Conservation (phyloP, 2,888 invertebrate genomes). For the Aleiodes testaceus region DNA sequence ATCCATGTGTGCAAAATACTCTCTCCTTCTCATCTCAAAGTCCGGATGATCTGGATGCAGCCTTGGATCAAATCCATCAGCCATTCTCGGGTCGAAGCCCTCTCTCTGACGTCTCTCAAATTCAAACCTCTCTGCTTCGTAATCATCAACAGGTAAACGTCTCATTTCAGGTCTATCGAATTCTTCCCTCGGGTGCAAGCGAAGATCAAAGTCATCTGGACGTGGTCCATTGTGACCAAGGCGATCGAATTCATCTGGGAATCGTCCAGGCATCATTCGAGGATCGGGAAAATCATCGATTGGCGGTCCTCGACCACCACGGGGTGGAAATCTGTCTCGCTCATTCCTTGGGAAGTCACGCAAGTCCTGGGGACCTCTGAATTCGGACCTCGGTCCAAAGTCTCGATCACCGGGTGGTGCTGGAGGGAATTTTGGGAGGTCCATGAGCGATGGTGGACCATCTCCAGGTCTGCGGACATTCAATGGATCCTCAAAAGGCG, state of each 20-base stretch:
- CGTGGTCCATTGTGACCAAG: constrained; percentile 63
- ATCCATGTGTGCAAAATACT: constrained; percentile 68
- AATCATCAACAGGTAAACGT: constrained; percentile 64
- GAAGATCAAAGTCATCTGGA: constrained; percentile 64
- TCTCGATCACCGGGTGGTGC: constrained; percentile 62
- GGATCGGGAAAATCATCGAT: constrained; percentile 65
- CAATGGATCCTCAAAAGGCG: constrained; percentile 61
- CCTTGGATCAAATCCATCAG: constrained; percentile 65
- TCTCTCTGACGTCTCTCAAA: constrained; percentile 66
- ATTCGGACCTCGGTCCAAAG: constrained; percentile 63
- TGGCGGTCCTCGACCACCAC: constrained; percentile 55
- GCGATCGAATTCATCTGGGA: constrained; percentile 67
- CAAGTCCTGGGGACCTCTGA: constrained; percentile 61
- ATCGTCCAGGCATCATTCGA: constrained; percentile 60
- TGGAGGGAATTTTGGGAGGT: constrained; percentile 65
- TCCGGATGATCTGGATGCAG: constrained; percentile 67
- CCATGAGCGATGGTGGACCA: constrained; percentile 69
- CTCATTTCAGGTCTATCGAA: constrained; percentile 65
- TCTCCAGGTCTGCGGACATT: constrained; percentile 59
- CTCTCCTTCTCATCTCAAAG: constrained; percentile 68
- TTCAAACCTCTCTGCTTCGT: constrained; percentile 68
- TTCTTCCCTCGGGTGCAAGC: constrained; percentile 61
- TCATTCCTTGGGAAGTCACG: constrained; percentile 63
- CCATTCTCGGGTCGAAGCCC: constrained; percentile 67
- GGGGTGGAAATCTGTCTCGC: constrained; percentile 61